Conservation (phyloP, 2,113 vertebrate species). For the Tympanuchus pallidicinctus region DNA sequence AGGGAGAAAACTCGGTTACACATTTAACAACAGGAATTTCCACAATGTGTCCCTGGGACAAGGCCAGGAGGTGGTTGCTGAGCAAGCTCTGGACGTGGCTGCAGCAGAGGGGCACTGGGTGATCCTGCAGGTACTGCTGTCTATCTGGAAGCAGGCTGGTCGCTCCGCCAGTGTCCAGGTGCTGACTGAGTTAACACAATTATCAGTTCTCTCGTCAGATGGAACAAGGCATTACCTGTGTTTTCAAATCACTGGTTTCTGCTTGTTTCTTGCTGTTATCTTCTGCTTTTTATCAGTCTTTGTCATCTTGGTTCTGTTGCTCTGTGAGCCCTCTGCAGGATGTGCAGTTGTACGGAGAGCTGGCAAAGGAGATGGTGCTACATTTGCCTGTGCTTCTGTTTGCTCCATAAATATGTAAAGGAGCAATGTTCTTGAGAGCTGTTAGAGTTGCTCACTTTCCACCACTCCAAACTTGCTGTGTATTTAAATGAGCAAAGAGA, state of each 20-base stretch:
- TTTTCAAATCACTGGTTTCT: neutral
- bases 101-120: constrained; percentile 93
- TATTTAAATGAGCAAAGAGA: neutral
- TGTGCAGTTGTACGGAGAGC: neutral
- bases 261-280: neutral
- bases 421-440: neutral
- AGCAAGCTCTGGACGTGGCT: constrained; percentile 86
- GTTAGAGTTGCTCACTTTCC: neutral
- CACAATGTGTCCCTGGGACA: constrained; percentile 96
- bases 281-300: neutral
- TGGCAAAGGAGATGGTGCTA: neutral
- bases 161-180: neutral
- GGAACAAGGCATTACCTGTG: neutral
- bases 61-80: constrained; percentile 92
- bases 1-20: constrained; percentile 93
- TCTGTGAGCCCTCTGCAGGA: neutral
- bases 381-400: rapidly evolving
- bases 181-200: neutral
- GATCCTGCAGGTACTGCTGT: constrained; percentile 86
- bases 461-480: neutral
- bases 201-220: rapidly evolving
- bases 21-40: constrained; percentile 91
- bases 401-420: neutral
- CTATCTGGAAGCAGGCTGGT: neutral
- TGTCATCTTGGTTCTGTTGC: neutral